Percentiles rank a stretch among this genome's conserved stretches.
Conservation (phyloP, 2,888 invertebrate species). For the Heteropelma amictum region DNA sequence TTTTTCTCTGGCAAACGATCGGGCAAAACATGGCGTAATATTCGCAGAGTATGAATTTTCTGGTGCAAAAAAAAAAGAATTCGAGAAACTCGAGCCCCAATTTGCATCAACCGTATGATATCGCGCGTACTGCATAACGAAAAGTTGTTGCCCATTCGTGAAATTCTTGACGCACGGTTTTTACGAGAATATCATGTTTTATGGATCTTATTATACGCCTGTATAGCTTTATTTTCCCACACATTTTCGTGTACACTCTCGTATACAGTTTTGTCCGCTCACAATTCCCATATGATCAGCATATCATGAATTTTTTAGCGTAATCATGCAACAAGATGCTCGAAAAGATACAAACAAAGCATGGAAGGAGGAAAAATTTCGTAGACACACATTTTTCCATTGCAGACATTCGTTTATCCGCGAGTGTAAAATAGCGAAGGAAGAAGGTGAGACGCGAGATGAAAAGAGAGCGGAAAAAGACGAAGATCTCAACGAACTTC, state of each 20-base stretch:
- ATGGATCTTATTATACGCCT: constrained; percentile 27
- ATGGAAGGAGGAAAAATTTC: background rate
- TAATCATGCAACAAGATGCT: background rate
- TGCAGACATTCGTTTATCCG: too few species aligned
- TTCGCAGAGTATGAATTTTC: too few species aligned
- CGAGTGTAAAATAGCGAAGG: too few species aligned
- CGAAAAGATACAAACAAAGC: background rate
- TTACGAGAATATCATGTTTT: constrained; percentile 26
- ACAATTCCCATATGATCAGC: background rate
- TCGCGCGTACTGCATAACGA: background rate
- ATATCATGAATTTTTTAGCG: background rate
- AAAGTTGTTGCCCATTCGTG: constrained; percentile 3
- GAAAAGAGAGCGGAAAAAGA: too few species aligned
- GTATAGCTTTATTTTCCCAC: background rate
- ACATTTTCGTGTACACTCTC: background rate
- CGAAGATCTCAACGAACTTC: too few species aligned
- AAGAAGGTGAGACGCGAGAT: too few species aligned
- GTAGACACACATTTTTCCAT: too few species aligned
- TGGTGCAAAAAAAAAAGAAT: background rate
- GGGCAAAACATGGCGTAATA: too few species aligned
- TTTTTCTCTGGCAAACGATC: too few species aligned
- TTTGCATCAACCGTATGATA: constrained; percentile 8
- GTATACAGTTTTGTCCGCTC: background rate
- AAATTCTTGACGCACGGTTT: constrained; percentile 12
- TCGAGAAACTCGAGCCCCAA: background rate